Evolutionary conservation across 2,113 vertebrate species (phyloP), one percentile per base, ranked within the genome.

Genomic region (Phrynosoma blainvillii): DNA sequence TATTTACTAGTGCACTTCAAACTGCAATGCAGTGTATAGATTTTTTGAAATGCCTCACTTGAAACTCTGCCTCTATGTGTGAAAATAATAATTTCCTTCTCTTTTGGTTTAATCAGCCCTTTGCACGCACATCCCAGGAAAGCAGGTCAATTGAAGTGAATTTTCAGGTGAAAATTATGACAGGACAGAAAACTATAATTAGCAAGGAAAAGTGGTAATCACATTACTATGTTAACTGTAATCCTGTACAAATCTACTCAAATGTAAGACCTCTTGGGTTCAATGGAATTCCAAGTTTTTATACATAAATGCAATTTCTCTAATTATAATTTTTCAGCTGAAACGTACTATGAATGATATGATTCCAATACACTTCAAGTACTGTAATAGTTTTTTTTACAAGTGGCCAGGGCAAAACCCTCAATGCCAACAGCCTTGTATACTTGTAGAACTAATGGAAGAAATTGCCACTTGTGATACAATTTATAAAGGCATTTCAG

Each of bases 151-250:
- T 2, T 36, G 36, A 36, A 36, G 36, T 65, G 3, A 18, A 36
- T 93, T 88, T 93, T 12, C 87, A 98, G 98, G 96, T 85, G 96
- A 98, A 27, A 88, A 96, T n/a, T 95, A 92, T 74, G 95, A 97
- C 94, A 91, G 92, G 88, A 56, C 95, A 94, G 88, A 98, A 97
- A 95, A 95, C 94, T 81, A 96, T 96, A 91, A 95, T 97, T 59
- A 96, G 94, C 92, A 96, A 98, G 95, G 96, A 98, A 92, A 66
- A 42, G 80, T 52, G 56, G 5, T 59, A 6, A 59, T 59, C 56
- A 59, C 11, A 59, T 59, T 59, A 59, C 56, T 59, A 14, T 59
- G 56, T 12, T 59, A 59, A 25, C 23, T 70, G 68, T 27, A n/a
- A 3, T 30, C 30, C 11, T 12, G 12, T 73, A 30, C 70, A 73